Evolutionary conservation across 2,888 invertebrate species (phyloP).

Genomic region (Hoplodrina blanda): DNA sequence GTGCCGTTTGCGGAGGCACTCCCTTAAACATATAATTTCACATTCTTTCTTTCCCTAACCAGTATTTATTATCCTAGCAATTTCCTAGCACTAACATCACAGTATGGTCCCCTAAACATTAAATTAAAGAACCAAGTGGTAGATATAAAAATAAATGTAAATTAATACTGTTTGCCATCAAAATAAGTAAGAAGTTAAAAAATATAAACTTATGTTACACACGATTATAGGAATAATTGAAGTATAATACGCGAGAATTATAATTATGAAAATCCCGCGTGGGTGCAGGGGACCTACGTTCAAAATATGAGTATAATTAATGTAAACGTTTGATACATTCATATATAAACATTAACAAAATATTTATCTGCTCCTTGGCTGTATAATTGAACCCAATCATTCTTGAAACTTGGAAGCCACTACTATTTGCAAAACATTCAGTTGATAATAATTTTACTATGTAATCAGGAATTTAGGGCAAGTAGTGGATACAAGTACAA

Average conservation of each 20-base stretch:
- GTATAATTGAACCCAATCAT: constrained; percentile 6
- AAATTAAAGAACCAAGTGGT: constrained; percentile 41
- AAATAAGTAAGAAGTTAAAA: constrained; percentile 35
- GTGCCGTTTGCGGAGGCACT: neutral
- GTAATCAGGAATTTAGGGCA: neutral
- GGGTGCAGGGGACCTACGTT: constrained; percentile 27
- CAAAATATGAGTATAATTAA: constrained; percentile 1
- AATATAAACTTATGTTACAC: constrained; percentile 27
- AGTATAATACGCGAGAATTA: constrained; percentile 19
- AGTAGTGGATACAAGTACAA: constrained; percentile 2
- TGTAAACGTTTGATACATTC: neutral
- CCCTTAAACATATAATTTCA: constrained; percentile 3
- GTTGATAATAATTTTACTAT: neutral
- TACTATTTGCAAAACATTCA: neutral
- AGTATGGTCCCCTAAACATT: constrained; percentile 68
- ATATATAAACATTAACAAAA: neutral
- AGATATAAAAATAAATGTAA: constrained; percentile 43
- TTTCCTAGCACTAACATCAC: constrained; percentile 77
- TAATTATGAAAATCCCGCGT: constrained; percentile 10
- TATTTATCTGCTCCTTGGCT: neutral
- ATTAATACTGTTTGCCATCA: constrained; percentile 64
- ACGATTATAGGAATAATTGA: constrained; percentile 25
- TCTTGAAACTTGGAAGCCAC: neutral
- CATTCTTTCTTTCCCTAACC: constrained; percentile 22
- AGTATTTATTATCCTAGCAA: constrained; percentile 61